Conservation (phyloP, 2,113 vertebrate genomes). For the Tinamus guttatus region DNA sequence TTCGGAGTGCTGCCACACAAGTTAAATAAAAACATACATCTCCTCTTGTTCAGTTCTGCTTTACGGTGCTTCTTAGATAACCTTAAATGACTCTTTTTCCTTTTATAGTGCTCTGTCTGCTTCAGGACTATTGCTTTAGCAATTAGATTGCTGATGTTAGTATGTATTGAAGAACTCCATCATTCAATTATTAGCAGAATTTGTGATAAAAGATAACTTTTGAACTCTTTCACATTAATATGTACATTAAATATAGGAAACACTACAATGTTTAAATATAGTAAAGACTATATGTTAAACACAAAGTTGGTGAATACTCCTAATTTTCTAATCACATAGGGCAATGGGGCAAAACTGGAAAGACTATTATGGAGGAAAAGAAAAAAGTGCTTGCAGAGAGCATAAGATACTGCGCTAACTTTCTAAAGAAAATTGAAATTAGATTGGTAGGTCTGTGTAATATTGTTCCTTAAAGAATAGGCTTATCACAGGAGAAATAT, state of each 20-base stretch:
- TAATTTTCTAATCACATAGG: background rate
- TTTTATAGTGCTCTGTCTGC: background rate
- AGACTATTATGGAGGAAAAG: background rate
- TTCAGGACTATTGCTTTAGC: background rate
- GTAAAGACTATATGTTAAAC: background rate
- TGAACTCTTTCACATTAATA: background rate
- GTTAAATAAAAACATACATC: background rate
- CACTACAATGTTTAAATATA: background rate
- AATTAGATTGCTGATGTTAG: background rate
- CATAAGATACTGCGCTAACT: background rate
- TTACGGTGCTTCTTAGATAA: background rate
- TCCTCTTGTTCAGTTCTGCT: background rate
- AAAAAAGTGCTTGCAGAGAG: background rate
- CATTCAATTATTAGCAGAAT: background rate
- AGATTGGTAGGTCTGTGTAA: background rate
- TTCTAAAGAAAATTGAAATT: background rate
- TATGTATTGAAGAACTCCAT: background rate
- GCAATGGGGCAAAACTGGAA: background rate
- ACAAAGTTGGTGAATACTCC: background rate
- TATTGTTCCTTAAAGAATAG: background rate
- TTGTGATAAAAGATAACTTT: background rate
- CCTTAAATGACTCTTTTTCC: background rate
- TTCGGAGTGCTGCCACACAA: background rate
- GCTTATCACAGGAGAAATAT: background rate
- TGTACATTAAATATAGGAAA: background rate